Base-by-base conservation (phyloP, 2,888 invertebrate species). In the Lymantria monacha region DNA sequence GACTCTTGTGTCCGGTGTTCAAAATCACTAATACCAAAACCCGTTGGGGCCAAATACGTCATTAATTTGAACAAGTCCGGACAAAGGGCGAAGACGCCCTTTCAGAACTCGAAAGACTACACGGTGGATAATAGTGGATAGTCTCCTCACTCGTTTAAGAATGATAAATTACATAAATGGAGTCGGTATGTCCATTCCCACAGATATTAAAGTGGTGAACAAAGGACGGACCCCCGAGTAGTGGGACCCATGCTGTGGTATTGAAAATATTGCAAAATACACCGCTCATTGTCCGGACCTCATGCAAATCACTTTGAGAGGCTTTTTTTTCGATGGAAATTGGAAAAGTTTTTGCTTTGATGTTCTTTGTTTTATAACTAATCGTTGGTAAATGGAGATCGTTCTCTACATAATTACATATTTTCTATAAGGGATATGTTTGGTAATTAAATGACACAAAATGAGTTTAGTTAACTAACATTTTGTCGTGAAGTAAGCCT, bases 151-250 rank as follows among this genome's bases (percentile, higher is more conserved):
- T 88, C 82, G 87, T 90, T 91, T 89, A 90, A 90, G 89, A 89
- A 90, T 91, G 91, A 91, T 91, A 90, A 90, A 91, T 91, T 86
- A 85, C 85, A 83, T 73, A 88, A 87, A 87, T 87, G 87, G 86
- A 88, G 79, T 85, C 84, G 87, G 87, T 83, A 86, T 87, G 90
- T 89, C 87, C 83, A 89, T 91, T 91, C 91, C 91, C 91, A 91
- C 91, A 90, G 89, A 91, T 91, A 91, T 91, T 91, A 91, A 86
- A 89, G 77, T 70, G 76, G 69, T 67, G 83, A 78, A 87, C 87
- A 89, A 90, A 82, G 69, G 79, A 76, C 53, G 74, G 79, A 79
- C 81, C 87, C 89, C 83, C 74, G 74, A 75, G 75, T 78, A 74
- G 69, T 65, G 71, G 85, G 84, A 78, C 82, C 83, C 90, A 88